phyloP scores from a whole-genome alignment of 2,113 vertebrate genomes.

The Drymodes brunneopygia region DNA sequence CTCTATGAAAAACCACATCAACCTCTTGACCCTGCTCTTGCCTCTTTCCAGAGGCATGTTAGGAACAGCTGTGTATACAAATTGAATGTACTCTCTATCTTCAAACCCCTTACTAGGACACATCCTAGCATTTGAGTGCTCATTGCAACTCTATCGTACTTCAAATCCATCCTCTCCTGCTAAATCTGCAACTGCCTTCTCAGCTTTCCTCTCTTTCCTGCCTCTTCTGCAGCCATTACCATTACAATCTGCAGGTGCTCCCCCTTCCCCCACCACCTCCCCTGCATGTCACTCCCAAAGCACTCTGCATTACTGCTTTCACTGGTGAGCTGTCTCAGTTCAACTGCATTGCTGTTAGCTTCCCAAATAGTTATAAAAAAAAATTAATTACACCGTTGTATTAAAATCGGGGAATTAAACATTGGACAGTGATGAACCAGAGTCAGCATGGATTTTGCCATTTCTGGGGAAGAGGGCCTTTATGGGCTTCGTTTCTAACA shows the following conservation, averaged over 20 bases:
- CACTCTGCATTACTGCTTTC: background rate
- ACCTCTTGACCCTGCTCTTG: slow-evolving; percentile 41
- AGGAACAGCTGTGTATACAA: slow-evolving; percentile 58
- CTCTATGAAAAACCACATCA: slow-evolving; percentile 4
- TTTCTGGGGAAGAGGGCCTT: background rate
- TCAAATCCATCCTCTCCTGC: background rate
- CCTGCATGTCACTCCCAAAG: background rate
- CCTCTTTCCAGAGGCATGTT: background rate
- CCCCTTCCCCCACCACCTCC: background rate
- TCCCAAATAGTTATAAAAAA: background rate
- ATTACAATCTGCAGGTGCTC: background rate
- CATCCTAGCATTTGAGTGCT: background rate
- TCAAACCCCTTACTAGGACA: background rate
- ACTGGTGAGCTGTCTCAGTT: background rate
- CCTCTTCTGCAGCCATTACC: background rate
- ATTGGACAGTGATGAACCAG: background rate
- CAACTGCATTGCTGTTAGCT: background rate
- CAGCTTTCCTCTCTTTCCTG: background rate
- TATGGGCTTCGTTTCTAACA: background rate
- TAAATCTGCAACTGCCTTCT: background rate
- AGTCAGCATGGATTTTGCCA: background rate
- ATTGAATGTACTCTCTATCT: background rate
- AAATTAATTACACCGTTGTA: background rate
- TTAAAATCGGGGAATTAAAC: background rate
- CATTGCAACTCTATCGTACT: background rate